A percentile compares a stretch with the other conserved stretches of the same genome.
Evolutionary conservation across 2,888 invertebrate species (phyloP).

Genomic region (Myopa tessellatipennis): DNA sequence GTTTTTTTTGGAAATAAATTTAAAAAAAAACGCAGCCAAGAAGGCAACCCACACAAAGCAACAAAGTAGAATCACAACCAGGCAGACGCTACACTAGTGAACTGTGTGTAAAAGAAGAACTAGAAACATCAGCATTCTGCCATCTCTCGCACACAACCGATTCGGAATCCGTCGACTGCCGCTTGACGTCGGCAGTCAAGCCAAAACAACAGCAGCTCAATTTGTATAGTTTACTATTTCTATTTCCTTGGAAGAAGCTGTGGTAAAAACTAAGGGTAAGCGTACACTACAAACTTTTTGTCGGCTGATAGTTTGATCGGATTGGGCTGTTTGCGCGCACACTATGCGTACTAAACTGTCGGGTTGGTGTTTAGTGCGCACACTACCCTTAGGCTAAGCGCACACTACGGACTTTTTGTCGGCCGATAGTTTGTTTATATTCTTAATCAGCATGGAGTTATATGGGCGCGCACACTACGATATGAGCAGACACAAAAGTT

Average conservation of each 20-base stretch:
- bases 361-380: too few species aligned
- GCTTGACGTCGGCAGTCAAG: background rate
- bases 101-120: background rate
- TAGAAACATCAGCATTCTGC: slow-evolving; percentile 6
- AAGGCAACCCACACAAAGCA: background rate
- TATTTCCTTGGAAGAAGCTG: slow-evolving; percentile 12
- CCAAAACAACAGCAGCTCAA: slow-evolving; percentile 14
- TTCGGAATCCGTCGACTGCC: background rate
- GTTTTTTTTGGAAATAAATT: background rate
- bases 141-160: slow-evolving; percentile 7
- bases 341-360: too few species aligned
- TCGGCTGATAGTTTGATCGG: too few species aligned
- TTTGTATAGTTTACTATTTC: background rate
- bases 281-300: too few species aligned
- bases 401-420: too few species aligned
- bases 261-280: slow-evolving; percentile 32
- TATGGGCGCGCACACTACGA: too few species aligned
- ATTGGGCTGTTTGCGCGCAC: too few species aligned
- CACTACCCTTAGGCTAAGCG: too few species aligned
- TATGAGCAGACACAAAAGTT: too few species aligned
- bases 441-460: too few species aligned
- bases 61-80: background rate
- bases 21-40: background rate
- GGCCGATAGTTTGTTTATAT: too few species aligned
- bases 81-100: too few species aligned